Evolutionary conservation across 2,888 invertebrate species (phyloP).

Genomic region (Phalera bucephala): DNA sequence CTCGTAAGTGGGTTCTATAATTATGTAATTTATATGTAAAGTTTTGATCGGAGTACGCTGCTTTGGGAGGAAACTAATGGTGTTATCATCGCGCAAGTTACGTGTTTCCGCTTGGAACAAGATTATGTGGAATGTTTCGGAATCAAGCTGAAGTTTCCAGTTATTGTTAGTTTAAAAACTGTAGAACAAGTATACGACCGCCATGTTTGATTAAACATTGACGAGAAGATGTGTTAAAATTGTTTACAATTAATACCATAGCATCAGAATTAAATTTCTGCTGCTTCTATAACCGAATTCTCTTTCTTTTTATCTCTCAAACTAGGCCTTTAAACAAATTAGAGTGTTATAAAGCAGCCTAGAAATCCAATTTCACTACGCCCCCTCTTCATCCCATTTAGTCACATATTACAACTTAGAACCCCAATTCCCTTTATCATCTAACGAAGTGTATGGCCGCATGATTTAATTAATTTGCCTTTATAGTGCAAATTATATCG

Average conservation of each 20-base stretch:
- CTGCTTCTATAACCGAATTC: no score
- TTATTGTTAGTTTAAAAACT: not conserved
- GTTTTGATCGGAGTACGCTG: slow-evolving; percentile 26
- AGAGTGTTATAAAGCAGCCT: no score
- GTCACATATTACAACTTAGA: no score
- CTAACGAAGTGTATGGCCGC: slow-evolving; percentile 16
- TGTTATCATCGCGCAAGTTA: not conserved
- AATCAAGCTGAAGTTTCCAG: not conserved
- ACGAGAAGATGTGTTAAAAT: not conserved
- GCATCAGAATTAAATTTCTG: no score
- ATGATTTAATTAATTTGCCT: slow-evolving; percentile 35
- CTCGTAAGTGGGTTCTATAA: slow-evolving; percentile 22
- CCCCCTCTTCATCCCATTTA: no score
- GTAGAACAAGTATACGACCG: no score
- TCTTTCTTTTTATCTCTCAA: no score
- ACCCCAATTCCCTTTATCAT: no score
- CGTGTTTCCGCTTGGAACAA: not conserved
- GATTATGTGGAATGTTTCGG: not conserved
- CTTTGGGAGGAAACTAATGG: slow-evolving; percentile 6
- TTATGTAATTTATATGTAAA: slow-evolving; percentile 34
- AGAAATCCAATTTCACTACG: no score
- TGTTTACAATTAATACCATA: no score
- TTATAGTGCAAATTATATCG: slow-evolving; percentile 39
- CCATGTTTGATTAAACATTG: no score
- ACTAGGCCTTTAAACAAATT: no score